Percentiles rank a stretch among this genome's conserved stretches.
Conservation (phyloP, 2,888 invertebrate species). For the Volucella zonaria region DNA sequence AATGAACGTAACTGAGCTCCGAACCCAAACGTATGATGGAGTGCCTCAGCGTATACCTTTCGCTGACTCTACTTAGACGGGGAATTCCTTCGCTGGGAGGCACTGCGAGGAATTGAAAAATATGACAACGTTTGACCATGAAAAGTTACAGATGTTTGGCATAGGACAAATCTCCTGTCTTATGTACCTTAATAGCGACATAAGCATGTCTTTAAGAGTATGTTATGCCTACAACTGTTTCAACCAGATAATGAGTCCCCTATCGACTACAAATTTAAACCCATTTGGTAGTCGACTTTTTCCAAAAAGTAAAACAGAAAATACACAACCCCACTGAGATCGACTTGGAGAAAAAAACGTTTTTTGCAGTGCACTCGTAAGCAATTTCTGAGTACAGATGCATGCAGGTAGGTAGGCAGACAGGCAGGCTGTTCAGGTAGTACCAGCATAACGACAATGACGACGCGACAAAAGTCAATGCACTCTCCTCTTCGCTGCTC, state of each 20-base stretch:
- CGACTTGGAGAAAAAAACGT: background rate
- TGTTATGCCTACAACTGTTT: background rate
- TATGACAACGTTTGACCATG: too few relatives aligned
- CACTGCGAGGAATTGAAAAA: too few relatives aligned
- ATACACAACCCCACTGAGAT: background rate
- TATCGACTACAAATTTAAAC: background rate
- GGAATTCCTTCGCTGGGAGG: too few relatives aligned
- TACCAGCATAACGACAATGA: constrained; percentile 55
- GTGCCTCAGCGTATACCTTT: too few relatives aligned
- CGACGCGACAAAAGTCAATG: constrained; percentile 64
- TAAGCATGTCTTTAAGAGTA: too few relatives aligned
- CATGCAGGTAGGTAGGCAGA: constrained; percentile 56
- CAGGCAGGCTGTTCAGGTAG: background rate
- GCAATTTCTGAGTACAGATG: background rate
- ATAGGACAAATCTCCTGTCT: too few relatives aligned
- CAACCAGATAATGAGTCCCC: constrained; percentile 19
- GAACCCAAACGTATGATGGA: too few relatives aligned
- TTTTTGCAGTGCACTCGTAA: constrained; percentile 28
- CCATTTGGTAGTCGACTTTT: background rate
- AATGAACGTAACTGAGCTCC: too few relatives aligned
- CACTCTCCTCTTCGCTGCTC: constrained; percentile 62
- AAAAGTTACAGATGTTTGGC: too few relatives aligned
- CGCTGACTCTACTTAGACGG: too few relatives aligned
- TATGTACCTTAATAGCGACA: too few relatives aligned
- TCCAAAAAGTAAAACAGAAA: background rate